Conservation (phyloP, 2,113 vertebrate species). For the Mormyrus lacerda region DNA sequence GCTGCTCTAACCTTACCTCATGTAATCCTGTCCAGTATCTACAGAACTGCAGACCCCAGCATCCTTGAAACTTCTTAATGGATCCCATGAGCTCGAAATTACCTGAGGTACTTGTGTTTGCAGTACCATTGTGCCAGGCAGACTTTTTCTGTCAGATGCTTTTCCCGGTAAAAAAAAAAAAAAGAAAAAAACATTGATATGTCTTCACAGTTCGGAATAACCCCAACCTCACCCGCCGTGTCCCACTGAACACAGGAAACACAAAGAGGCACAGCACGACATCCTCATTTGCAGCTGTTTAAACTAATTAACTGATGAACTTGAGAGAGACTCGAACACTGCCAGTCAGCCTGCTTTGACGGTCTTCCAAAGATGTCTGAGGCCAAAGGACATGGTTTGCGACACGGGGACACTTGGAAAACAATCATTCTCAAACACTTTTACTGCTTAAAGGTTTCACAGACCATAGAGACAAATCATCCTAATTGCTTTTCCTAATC, state of each 20-base stretch:
- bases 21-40: not conserved
- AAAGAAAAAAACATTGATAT: not conserved
- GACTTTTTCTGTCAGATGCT: not conserved
- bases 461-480: not conserved
- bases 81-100: not conserved
- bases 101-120: not conserved
- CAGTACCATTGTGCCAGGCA: not conserved
- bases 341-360: slow-evolving; percentile 38
- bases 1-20: not conserved
- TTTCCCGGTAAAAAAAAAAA: not conserved
- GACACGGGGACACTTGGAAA: not conserved
- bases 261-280: not conserved
- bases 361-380: slow-evolving; percentile 22
- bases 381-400: slow-evolving; percentile 20
- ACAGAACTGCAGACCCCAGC: not conserved
- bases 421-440: not conserved
- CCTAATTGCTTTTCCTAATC: slow-evolving; percentile 22
- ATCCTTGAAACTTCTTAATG: not conserved
- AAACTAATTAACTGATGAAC: slow-evolving; percentile 54
- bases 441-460: not conserved
- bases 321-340: slow-evolving; percentile 33
- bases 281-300: slow-evolving; percentile 31
- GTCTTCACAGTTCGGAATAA: not conserved
- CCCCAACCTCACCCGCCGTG: not conserved
- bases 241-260: not conserved